Percentiles rank a stretch among this genome's conserved stretches.
Conservation (phyloP, 2,797 vertebrate species). For the Phataginus tetradactyla region DNA sequence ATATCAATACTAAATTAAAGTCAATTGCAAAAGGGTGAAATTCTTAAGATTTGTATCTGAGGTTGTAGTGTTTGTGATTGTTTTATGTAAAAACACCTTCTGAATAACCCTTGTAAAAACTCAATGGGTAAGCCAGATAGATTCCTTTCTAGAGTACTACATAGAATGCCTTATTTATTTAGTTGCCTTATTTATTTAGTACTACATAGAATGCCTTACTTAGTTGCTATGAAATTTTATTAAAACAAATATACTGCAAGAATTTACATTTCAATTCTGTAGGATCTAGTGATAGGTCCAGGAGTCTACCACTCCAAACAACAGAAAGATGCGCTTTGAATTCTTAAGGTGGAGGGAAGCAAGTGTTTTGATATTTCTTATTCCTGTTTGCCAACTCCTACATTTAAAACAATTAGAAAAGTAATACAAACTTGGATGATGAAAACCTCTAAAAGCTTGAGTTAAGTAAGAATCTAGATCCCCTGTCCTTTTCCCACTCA, state of each 20-base stretch:
- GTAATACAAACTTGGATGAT: background rate
- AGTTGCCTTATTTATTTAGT: background rate
- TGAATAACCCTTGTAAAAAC: background rate
- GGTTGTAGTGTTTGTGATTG: background rate
- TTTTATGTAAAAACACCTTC: background rate
- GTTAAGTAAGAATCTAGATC: background rate
- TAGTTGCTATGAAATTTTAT: background rate
- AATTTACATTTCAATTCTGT: background rate
- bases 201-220: background rate
- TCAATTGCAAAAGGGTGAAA: background rate
- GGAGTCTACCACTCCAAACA: too few relatives aligned
- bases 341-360: background rate
- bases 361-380: background rate
- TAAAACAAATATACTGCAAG: background rate
- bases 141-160: background rate
- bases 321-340: background rate
- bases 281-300: background rate
- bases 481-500: background rate
- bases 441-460: background rate
- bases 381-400: background rate
- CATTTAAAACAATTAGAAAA: background rate
- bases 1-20: fast-evolving
- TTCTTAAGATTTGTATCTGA: background rate
- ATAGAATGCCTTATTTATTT: too few relatives aligned
- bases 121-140: background rate